Conservation (phyloP, 2,888 invertebrate species). For the Sphaerophoria rueppellii region DNA sequence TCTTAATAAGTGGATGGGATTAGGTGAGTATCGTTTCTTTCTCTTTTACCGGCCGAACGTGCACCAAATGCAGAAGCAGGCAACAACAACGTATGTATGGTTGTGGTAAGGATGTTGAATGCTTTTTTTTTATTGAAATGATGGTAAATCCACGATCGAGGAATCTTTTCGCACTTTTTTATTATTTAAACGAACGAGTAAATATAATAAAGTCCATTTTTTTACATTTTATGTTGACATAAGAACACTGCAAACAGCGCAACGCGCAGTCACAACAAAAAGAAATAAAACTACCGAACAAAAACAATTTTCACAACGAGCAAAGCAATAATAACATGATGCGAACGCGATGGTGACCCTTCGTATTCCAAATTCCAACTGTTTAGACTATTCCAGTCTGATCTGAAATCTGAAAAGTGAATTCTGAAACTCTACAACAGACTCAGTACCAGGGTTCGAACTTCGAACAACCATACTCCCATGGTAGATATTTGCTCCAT, state of each 20-base stretch:
- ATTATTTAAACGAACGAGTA: slow-evolving; percentile 9
- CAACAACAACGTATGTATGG: slow-evolving; percentile 38
- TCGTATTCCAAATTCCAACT: slow-evolving; percentile 19
- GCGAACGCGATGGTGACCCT: slow-evolving; percentile 6
- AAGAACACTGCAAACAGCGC: slow-evolving; percentile 61
- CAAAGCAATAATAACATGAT: slow-evolving; percentile 14
- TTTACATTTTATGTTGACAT: slow-evolving; percentile 65
- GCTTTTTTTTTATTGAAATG: background rate
- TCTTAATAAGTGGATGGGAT: slow-evolving; percentile 30
- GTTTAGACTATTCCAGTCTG: no score
- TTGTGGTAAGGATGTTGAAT: background rate
- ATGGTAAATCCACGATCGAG: background rate
- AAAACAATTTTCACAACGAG: slow-evolving; percentile 47
- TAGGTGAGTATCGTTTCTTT: slow-evolving; percentile 36
- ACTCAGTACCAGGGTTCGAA: no score
- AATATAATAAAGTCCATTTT: slow-evolving; percentile 38
- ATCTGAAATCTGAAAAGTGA: background rate
- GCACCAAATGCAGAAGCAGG: slow-evolving; percentile 34
- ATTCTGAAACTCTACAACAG: background rate
- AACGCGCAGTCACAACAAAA: slow-evolving; percentile 33
- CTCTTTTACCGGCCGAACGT: slow-evolving; percentile 50
- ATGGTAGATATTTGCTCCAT: no score
- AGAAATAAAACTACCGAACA: slow-evolving; percentile 45
- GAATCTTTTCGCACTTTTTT: slow-evolving; percentile 39
- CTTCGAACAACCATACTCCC: no score